Evolutionary conservation across 2,888 invertebrate species (phyloP), one percentile per base, ranked within the genome.

Genomic region (Melanotus villosus): DNA sequence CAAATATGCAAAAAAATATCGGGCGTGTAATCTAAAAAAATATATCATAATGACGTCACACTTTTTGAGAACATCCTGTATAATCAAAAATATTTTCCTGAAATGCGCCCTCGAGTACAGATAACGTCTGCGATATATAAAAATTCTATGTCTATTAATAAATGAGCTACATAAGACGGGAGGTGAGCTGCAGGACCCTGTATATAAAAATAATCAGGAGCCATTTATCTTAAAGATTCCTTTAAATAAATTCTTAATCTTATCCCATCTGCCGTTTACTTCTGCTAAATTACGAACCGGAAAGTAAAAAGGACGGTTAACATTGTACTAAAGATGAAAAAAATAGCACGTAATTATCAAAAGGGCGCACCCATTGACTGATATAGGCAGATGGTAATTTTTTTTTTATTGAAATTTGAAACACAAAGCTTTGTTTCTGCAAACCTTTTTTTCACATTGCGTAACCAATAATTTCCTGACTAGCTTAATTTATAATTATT

Each of bases 231-330:
- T 65, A 18, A 19, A 34, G 50, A 69, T 59, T 64, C 65, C 57
- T 69, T 69, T 68, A 63, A 65, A 60, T 65, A 69, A 69, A n/a
- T n/a, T 65, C 68, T 69, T 65, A 69, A 69, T 65, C 65, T 65
- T 52, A 50, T 38, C 38, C 50, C 68, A 65, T 68, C 64, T 68
- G 64, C 58, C 63, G 59, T 68, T 58, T 68, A 58, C 58, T 64
- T 32, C 45, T 7, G 26, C n/a, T 63, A 36, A 50, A 64, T 68
- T 58, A 32, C 57, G 50, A 54, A 60, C 54, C 64, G 58, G 68
- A 50, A 57, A 58, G 63, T 58, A 41, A 45, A 43, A 14, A n/a
- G n/a, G 64, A 67, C 68, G 57, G 63, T 52, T 57, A 18, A 4
- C 9, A n/a, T n/a, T n/a, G n/a, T 16, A 23, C 10, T 41, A 47